phyloP scores from a whole-genome alignment of 2,797 vertebrate genomes.

The Myoxocephalus aenaeus region DNA sequence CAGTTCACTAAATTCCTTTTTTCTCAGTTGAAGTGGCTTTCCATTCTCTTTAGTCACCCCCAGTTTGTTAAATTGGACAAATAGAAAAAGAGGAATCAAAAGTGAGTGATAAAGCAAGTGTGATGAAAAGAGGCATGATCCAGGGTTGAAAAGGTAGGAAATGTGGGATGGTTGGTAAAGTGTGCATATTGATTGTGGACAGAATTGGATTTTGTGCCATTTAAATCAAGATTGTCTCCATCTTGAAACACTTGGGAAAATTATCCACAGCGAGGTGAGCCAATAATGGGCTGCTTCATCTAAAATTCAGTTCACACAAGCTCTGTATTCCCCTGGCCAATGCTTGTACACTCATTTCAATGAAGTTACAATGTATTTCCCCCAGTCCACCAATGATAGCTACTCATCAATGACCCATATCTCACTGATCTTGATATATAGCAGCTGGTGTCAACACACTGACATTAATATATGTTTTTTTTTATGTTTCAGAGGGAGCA shows the following conservation, averaged over 20 bases:
- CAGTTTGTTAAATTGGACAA: constrained; percentile 77
- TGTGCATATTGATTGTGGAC: constrained; percentile 1
- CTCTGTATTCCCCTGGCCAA: background rate
- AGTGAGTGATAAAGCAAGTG: constrained; percentile 63
- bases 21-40: constrained; percentile 58
- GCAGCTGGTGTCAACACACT: background rate
- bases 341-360: background rate
- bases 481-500: constrained; percentile 67
- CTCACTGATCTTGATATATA: background rate
- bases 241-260: background rate
- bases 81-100: constrained; percentile 51
- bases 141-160: constrained; percentile 35
- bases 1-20: constrained; percentile 74
- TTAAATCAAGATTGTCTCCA: background rate
- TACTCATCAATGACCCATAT: background rate
- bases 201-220: background rate
- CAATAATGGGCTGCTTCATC: background rate
- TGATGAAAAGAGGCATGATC: constrained; percentile 48
- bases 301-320: background rate
- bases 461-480: background rate
- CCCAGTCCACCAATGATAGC: background rate
- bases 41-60: constrained; percentile 77
- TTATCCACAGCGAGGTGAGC: background rate
- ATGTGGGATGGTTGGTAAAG: constrained; percentile 26
- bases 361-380: background rate